Conservation (phyloP, 2,888 invertebrate genomes). For the Axea sp. region DNA sequence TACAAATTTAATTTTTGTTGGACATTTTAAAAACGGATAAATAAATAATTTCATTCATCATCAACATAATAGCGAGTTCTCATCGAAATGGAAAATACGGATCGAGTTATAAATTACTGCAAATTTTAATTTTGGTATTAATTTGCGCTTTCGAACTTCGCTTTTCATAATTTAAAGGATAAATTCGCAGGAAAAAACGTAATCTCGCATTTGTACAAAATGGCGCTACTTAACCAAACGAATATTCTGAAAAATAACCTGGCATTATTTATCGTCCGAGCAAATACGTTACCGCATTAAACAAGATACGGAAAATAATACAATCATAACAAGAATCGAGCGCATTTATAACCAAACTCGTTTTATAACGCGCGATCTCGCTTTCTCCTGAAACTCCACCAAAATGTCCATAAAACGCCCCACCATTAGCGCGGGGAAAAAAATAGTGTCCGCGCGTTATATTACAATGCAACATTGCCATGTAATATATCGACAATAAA, state of each 20-base stretch:
- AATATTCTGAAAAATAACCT: conserved; percentile 37
- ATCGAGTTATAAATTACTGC: too few relatives aligned
- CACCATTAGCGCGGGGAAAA: conserved; percentile 15
- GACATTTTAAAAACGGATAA: too few relatives aligned
- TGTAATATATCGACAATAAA: conserved; percentile 56
- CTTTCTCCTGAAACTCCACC: conserved; percentile 56
- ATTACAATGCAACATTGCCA: conserved; percentile 50
- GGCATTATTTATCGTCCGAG: conserved; percentile 28
- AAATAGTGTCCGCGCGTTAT: conserved; percentile 23
- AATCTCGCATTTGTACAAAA: conserved; percentile 14
- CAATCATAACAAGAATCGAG: conserved; percentile 50
- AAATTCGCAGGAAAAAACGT: too few relatives aligned
- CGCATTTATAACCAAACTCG: conserved; percentile 48
- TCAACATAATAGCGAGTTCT: too few relatives aligned
- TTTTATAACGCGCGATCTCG: conserved; percentile 52
- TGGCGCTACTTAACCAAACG: conserved; percentile 30
- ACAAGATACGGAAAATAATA: conserved; percentile 43
- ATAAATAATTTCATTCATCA: too few relatives aligned
- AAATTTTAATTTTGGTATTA: too few relatives aligned
- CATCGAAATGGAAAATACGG: too few relatives aligned
- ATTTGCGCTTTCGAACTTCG: too few relatives aligned
- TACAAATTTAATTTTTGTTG: too few relatives aligned
- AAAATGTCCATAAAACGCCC: conserved; percentile 56
- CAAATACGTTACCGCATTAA: conserved; percentile 8
- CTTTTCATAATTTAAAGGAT: too few relatives aligned